Evolutionary conservation across 2,113 vertebrate genomes (phyloP).

Genomic region (Aldabrachelys gigantea): DNA sequence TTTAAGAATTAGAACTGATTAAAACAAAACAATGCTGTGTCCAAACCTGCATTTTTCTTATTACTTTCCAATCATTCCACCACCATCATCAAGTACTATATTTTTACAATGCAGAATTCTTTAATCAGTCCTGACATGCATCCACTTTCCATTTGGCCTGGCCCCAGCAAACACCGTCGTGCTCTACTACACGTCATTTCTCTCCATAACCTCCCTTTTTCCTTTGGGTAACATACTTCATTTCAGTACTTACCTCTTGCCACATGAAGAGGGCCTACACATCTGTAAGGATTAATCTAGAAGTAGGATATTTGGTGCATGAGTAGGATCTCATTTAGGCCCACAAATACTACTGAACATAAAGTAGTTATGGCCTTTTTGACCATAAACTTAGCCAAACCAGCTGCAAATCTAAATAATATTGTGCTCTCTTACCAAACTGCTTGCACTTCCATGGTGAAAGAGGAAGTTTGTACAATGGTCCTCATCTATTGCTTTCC

Average conservation of each 20-base stretch:
- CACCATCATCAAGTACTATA: conserved; percentile 63
- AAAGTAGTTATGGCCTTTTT: not conserved
- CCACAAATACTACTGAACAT: not conserved
- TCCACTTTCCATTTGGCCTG: conserved; percentile 67
- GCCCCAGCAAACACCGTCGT: conserved; percentile 58
- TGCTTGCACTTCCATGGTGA: not conserved
- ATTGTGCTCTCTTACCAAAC: not conserved
- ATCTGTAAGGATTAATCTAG: conserved; percentile 45
- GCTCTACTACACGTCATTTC: conserved; percentile 57
- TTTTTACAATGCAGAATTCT: conserved; percentile 60
- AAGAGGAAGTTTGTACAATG: not conserved
- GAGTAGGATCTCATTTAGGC: conserved; percentile 8
- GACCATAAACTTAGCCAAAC: conserved; percentile 2
- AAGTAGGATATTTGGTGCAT: not conserved
- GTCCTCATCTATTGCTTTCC: not conserved
- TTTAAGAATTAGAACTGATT: conserved; percentile 58
- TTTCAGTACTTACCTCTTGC: conserved; percentile 35
- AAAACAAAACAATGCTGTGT: conserved; percentile 68
- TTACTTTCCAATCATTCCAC: conserved; percentile 65
- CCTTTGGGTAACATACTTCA: conserved; percentile 61
- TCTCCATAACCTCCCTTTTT: conserved; percentile 53
- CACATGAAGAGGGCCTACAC: not conserved
- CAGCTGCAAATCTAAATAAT: not conserved
- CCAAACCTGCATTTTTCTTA: conserved; percentile 65
- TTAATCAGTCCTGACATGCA: conserved; percentile 73